Evolutionary conservation across 2,888 invertebrate species (phyloP), one percentile per base, ranked within the genome.

Genomic region (Synanthedon myopaeformis): DNA sequence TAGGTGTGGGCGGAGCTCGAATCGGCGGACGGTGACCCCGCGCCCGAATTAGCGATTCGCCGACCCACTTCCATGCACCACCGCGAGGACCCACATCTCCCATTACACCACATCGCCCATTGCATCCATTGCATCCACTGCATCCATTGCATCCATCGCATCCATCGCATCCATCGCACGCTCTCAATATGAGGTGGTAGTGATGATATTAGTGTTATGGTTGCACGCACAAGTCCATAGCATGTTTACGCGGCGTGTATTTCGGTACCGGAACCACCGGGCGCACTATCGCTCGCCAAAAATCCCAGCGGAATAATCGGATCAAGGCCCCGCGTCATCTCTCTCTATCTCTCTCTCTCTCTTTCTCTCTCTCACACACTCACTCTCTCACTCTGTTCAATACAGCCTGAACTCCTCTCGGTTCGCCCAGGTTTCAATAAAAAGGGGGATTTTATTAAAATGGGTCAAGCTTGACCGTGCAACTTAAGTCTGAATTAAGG

Each of bases 261-360:
- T 83, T 82, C 74, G 62, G 82, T 75, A 75, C 82, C 83, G 83
- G 83, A 84, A 83, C 81, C 73, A 71, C 66, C 63, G 66, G 58
- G 62, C 69, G 71, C 71, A 63, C 74, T 71, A 72, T 71, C 72
- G 77, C 72, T 70, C 73, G 82, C 81, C 80, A 79, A 82, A 75
- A 78, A 74, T 72, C 71, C 67, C 70, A 67, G 70, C 74, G 59
- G 66, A 72, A 78, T 73, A 78, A 77, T 77, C 79, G 66, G 82
- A 81, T 80, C 83, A 82, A 82, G 83, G 82, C 79, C 35, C 35
- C 72, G 77, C 60, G 55, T 54, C 49, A 49, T 11, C 19, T 17
- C 23, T 35, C 35, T 35, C 35, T 35, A 2, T 10, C 35, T 10
- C 28, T 6, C 28, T 8, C 28, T 28, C 28, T 8, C 28, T 2